Evolutionary conservation across 2,113 vertebrate genomes (phyloP).

Genomic region (Hemiprocne comata): DNA sequence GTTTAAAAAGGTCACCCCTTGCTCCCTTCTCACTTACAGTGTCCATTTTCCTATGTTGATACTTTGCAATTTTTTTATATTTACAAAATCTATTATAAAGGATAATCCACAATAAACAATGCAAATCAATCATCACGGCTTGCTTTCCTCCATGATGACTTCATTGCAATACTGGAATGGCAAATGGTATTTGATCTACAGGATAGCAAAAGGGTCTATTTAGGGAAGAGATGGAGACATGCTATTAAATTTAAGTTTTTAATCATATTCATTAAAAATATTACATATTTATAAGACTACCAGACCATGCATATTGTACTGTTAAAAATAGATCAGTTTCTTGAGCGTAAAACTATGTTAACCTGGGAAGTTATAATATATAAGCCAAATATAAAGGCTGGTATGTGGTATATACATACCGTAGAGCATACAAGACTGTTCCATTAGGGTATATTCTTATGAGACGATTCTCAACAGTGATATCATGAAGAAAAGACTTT

Average conservation of each 20-base stretch:
- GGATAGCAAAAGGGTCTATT: background rate
- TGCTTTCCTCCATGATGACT: background rate
- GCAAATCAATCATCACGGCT: background rate
- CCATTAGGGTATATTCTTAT: constrained; percentile 93
- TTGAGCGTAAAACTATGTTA: background rate
- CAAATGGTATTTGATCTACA: background rate
- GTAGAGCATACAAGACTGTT: constrained; percentile 88
- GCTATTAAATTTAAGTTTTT: background rate
- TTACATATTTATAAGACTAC: background rate
- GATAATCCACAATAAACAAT: background rate
- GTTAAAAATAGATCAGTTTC: background rate
- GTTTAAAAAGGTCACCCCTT: background rate
- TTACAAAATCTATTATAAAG: background rate
- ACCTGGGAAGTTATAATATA: background rate
- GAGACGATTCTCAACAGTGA: constrained; percentile 91
- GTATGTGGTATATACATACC: constrained; percentile 64
- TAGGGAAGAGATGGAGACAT: background rate
- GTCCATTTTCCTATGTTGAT: background rate
- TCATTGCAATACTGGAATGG: background rate
- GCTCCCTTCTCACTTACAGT: background rate
- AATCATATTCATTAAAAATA: background rate
- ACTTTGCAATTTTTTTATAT: background rate
- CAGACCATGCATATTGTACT: background rate
- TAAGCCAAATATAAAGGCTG: background rate
- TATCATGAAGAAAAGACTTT: constrained; percentile 91